Base-by-base conservation (phyloP, 1,140 invertebrate genomes). In the Neotoxoptera formosana region DNA sequence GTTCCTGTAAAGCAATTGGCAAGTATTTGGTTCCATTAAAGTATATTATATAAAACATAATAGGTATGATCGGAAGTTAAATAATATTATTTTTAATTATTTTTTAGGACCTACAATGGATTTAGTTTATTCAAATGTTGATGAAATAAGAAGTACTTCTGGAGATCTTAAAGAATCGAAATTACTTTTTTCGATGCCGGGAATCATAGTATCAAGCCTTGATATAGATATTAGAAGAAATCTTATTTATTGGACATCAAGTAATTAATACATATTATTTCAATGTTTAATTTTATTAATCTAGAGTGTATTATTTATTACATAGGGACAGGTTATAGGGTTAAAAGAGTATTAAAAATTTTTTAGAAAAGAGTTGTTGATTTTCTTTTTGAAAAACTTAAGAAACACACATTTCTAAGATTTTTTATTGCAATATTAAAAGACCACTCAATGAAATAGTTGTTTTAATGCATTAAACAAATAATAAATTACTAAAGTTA, bases 1-100 rank as follows among this genome's bases (percentile, higher is more conserved):
- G 96, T 86, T 96, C 96, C 81, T 98, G 97, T 95, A 97, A 96
- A 95, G 97, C 96, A 25, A 94, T 95, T 17, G 96, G 96, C 94
- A 94, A 94, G 91, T 89, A 90, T 56, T 88, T n/a, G 8, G 8
- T 30, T 48, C 6, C 6, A 87, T 48, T n/a, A 51, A 34, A 2
- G 17, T 60, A 34, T 11, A 56, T 30, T 89, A 53, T 89, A 45
- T 56, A 90, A 60, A 23, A 34, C 25, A 83, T 30, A 87, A 41
- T 67, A 60, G 41, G 41, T 7, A 84, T 83, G 47, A n/a, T 41
- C 9, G 1, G 2, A 23, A 8, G 34, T 87, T 47, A 51, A 48
- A 83, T 88, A 87, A 34, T 90, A 67, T 86, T n/a, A 48, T 87
- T 93, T 86, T 67, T 30, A 87, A 94, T 48, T 93, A 3, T 91